phyloP scores from a whole-genome alignment of 2,888 invertebrate species.

The Steinernema carpocapsae region DNA sequence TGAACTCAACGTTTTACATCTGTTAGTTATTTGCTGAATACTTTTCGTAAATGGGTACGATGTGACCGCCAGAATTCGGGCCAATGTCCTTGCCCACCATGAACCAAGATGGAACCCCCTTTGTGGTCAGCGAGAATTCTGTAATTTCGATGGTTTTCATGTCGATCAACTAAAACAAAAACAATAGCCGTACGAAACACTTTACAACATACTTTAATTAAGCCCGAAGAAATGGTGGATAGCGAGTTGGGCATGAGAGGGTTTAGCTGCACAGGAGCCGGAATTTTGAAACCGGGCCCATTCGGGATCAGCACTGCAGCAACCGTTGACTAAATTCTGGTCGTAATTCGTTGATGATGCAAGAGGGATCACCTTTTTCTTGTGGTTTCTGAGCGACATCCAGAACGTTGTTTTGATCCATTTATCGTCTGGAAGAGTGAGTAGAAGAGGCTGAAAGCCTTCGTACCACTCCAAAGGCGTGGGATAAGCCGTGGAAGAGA shows the following conservation, averaged over 20 bases:
- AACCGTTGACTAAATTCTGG: conserved; percentile 41
- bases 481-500: conserved; percentile 7
- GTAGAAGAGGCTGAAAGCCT: conserved; percentile 64
- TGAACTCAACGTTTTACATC: conserved; percentile 8
- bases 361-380: conserved; percentile 49
- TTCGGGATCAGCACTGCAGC: conserved; percentile 63
- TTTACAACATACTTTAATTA: conserved; percentile 52
- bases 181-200: no score
- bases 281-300: conserved; percentile 58
- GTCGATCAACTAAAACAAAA: conserved; percentile 55
- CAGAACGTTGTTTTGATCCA: conserved; percentile 58
- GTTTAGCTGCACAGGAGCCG: conserved; percentile 53
- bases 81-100: conserved; percentile 67
- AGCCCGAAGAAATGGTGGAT: conserved; percentile 59
- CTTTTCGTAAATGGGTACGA: conserved; percentile 65
- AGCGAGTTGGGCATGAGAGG: conserved; percentile 56
- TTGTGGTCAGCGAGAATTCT: conserved; percentile 60
- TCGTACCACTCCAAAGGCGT: conserved; percentile 64
- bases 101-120: conserved; percentile 67
- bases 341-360: not conserved
- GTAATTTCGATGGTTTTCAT: conserved; percentile 65
- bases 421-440: conserved; percentile 59
- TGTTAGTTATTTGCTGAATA: conserved; percentile 35
- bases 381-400: conserved; percentile 66
- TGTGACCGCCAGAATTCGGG: conserved; percentile 63